Base-by-base conservation (phyloP, 92 coral and sea anemone species). In the Actinostola sp. region DNA sequence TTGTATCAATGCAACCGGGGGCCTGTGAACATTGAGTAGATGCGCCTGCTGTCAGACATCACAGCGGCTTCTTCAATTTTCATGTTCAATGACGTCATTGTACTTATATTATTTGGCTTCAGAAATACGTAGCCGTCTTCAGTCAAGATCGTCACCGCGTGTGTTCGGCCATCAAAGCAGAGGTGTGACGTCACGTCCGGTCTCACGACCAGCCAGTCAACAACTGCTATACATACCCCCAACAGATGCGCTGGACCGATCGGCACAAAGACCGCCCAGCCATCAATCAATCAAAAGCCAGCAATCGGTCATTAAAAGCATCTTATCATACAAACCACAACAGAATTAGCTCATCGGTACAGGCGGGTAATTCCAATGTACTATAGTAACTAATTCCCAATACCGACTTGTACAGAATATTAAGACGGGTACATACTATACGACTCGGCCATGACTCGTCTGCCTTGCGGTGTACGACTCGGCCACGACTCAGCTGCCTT, bases 251-350 rank as follows among this genome's bases (percentile, higher is more conserved):
- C 80, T 94, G 60, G 90, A 91, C 50, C 87, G 86, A 45, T 82
- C 66, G 3, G 98, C 98, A 2, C 87, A 70, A 38, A 81, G 98
- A 69, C 98, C 98, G n/a, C 98, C 98, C 73, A 94, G 97, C 74
- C 98, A 91, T 87, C 98, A 94, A 88, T 94, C 98, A 75, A 94
- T 94, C 97, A 94, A 94, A 78, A 88, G 94, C 72, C 98, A 94
- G 57, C 98, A 94, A 80, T 85, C 92, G 3, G 98, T 89, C 31
- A 80, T 94, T 27, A 89, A 87, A 57, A 94, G 98, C 42, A 94
- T 94, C 53, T 69, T 94, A 71, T 84, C 90, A 14, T 94, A 91
- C 64, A 94, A 94, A 66, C 98, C 98, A 53, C 80, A 81, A 34
- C 83, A 80, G 60, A 75, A 80, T 75, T 68, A 16, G 24, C 76